Conservation (phyloP, 1,140 invertebrate genomes). For the Diachasma alloeum region DNA sequence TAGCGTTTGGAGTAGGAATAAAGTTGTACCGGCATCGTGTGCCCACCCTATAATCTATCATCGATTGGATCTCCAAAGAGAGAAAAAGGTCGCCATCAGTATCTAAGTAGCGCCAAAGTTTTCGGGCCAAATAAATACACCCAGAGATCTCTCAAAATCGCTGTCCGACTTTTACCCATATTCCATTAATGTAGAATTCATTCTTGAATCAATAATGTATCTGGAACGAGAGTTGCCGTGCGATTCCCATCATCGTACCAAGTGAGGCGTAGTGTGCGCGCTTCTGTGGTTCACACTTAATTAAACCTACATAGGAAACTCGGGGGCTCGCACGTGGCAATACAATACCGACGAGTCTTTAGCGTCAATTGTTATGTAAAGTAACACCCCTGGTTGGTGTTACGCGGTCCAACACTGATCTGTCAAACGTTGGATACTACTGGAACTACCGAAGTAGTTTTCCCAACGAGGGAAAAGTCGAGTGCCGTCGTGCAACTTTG, state of each 20-base stretch:
- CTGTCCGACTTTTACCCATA: neutral
- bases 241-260: slow-evolving; percentile 61
- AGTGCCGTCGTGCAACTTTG: neutral
- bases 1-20: slow-evolving; percentile 52
- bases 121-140: neutral
- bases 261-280: slow-evolving; percentile 61
- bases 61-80: slow-evolving; percentile 63
- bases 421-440: neutral
- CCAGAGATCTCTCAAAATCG: neutral
- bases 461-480: slow-evolving; percentile 4
- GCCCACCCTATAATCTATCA: slow-evolving; percentile 64
- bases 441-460: slow-evolving; percentile 17
- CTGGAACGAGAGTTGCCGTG: slow-evolving; percentile 27
- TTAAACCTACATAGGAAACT: slow-evolving; percentile 62
- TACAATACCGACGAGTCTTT: slow-evolving; percentile 65
- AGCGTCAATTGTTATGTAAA: slow-evolving; percentile 67
- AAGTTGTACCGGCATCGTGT: slow-evolving; percentile 48
- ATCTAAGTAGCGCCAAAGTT: slow-evolving; percentile 9
- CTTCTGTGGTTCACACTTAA: slow-evolving; percentile 67
- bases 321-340: slow-evolving; percentile 59
- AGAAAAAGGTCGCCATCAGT: slow-evolving; percentile 44
- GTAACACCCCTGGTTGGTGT: slow-evolving; percentile 49
- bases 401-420: slow-evolving; percentile 6
- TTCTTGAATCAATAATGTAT: slow-evolving; percentile 11
- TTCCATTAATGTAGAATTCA: neutral